A percentile compares a stretch with the other conserved stretches of the same genome.
phyloP scores from a whole-genome alignment of 2,888 invertebrate genomes.

The Clepsis dumicolana region DNA sequence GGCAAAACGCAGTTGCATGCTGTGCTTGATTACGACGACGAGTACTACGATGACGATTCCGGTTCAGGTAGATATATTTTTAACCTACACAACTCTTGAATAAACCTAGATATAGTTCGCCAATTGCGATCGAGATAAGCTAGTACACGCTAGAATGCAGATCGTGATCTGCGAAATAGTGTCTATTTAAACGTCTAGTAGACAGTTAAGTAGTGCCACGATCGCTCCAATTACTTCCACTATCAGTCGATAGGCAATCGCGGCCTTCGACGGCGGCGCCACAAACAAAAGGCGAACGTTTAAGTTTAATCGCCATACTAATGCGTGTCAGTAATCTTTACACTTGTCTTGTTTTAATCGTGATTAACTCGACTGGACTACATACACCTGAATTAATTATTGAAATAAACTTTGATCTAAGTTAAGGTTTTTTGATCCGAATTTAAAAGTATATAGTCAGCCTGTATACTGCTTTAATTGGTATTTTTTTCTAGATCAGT shows the following conservation, averaged over 20 bases:
- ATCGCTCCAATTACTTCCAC: conserved; percentile 65
- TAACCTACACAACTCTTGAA: conserved; percentile 14
- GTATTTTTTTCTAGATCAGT: too few species aligned
- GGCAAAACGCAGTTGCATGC: conserved; percentile 90
- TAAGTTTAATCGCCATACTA: conserved; percentile 31
- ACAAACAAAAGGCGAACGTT: conserved; percentile 48
- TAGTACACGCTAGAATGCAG: conserved; percentile 49
- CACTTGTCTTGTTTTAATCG: conserved; percentile 42
- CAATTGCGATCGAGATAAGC: conserved; percentile 46
- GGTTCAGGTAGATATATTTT: conserved; percentile 70
- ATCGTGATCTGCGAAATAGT: conserved; percentile 58
- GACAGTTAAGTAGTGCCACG: conserved; percentile 55
- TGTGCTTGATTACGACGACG: conserved; percentile 89
- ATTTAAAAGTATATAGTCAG: too few species aligned
- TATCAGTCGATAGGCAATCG: conserved; percentile 61
- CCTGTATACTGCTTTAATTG: too few species aligned
- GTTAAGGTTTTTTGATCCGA: background rate
- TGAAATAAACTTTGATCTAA: background rate
- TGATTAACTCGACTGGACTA: conserved; percentile 25
- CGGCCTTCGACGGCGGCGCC: conserved; percentile 53
- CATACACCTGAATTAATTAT: conserved; percentile 7
- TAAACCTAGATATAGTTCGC: conserved; percentile 51
- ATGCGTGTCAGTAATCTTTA: conserved; percentile 41
- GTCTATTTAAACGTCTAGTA: conserved; percentile 46
- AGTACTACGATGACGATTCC: conserved; percentile 88